Conservation (phyloP, 2,113 vertebrate species). For the Chitala chitala region DNA sequence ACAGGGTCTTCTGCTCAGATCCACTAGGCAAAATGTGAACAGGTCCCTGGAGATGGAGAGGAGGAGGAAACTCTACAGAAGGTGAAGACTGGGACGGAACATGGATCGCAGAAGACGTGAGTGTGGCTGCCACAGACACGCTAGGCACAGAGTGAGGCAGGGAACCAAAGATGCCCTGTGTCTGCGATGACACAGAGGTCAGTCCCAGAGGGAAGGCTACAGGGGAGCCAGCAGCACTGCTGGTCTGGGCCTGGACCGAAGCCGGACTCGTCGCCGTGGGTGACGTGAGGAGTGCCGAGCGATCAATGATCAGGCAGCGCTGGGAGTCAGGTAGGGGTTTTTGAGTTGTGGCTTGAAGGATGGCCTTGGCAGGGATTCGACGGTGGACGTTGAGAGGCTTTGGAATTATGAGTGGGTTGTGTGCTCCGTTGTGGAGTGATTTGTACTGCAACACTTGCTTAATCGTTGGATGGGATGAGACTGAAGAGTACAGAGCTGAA, state of each 20-base stretch:
- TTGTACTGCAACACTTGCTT: slow-evolving; percentile 72
- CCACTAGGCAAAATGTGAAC: slow-evolving; percentile 59
- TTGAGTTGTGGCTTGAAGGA: slow-evolving; percentile 67
- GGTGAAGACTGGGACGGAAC: slow-evolving; percentile 65
- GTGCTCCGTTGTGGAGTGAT: slow-evolving; percentile 67
- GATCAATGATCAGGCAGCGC: slow-evolving; percentile 66
- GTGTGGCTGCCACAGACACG: slow-evolving; percentile 64
- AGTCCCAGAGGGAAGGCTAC: slow-evolving; percentile 53
- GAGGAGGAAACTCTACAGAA: slow-evolving; percentile 58
- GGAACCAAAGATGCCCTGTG: slow-evolving; percentile 68
- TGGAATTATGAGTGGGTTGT: slow-evolving; percentile 80
- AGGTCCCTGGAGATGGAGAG: slow-evolving; percentile 52
- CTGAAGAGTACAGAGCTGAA: slow-evolving; percentile 74
- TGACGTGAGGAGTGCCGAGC: slow-evolving; percentile 29
- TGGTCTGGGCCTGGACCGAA: slow-evolving; percentile 61
- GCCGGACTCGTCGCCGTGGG: slow-evolving; percentile 44
- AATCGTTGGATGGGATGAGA: slow-evolving; percentile 73
- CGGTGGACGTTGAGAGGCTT: slow-evolving; percentile 58
- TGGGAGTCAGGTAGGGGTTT: slow-evolving; percentile 63
- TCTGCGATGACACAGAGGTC: slow-evolving; percentile 60
- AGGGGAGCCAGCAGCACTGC: slow-evolving; percentile 48
- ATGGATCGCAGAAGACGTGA: slow-evolving; percentile 64
- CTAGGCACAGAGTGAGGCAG: slow-evolving; percentile 65
- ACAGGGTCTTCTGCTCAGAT: slow-evolving; percentile 58
- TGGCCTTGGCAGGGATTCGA: slow-evolving; percentile 73